Percentiles rank a stretch among this genome's conserved stretches.
These are phyloP conservation scores for Trichogramma pretiosum DNA, from an alignment of 1,140 invertebrate species.

Conservation along the genomic window DNA sequence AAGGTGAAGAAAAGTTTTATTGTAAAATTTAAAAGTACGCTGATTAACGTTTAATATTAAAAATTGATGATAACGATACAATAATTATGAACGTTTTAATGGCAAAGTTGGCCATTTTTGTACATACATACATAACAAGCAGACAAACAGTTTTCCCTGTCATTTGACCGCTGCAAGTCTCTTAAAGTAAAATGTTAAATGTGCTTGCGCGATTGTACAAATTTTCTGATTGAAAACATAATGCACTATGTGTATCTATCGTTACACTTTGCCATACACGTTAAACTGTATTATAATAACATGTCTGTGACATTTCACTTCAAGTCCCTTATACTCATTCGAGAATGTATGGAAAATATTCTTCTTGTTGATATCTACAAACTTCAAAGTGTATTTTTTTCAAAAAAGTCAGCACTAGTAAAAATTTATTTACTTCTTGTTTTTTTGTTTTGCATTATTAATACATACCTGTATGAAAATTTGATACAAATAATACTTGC, in stretches of 20 bases:
- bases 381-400: no score
- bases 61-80: slow-evolving; percentile 10
- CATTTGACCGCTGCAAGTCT: slow-evolving; percentile 16
- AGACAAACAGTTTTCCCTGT: slow-evolving; percentile 11
- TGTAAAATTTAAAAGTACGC: slow-evolving; percentile 12
- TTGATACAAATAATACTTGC: no score
- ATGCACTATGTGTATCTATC: slow-evolving; percentile 28
- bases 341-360: no score
- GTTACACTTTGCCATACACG: slow-evolving; percentile 36
- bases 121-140: slow-evolving; percentile 20
- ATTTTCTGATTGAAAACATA: slow-evolving; percentile 30
- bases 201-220: slow-evolving; percentile 28
- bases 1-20: slow-evolving; percentile 17
- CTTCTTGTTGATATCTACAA: no score
- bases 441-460: no score
- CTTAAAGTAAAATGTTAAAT: slow-evolving; percentile 15
- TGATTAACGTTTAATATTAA: slow-evolving; percentile 14
- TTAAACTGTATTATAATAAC: no score
- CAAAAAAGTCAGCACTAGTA: no score
- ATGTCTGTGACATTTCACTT: no score
- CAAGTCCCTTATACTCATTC: no score
- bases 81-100: slow-evolving; percentile 13
- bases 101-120: slow-evolving; percentile 10
- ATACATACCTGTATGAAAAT: no score
- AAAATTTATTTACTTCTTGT: no score